phyloP scores from a whole-genome alignment of 1,140 invertebrate genomes.

The Drosophila murphyi region DNA sequence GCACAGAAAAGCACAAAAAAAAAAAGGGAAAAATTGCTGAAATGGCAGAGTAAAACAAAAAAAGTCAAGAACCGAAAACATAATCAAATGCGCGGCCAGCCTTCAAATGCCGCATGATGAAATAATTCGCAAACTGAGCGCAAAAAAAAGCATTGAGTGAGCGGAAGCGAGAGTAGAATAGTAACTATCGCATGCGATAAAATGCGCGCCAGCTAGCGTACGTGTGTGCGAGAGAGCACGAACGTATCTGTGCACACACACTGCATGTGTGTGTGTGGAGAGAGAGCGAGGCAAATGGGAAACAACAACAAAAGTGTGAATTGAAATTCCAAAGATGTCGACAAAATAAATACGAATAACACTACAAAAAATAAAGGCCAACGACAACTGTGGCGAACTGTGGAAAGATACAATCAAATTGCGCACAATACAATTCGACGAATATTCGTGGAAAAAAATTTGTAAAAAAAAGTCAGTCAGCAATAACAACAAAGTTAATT shows the following conservation, averaged over 20 bases:
- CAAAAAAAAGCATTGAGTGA: conserved; percentile 26
- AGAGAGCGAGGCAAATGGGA: conserved; percentile 40
- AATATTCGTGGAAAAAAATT: conserved; percentile 55
- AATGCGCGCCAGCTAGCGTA: conserved; percentile 17
- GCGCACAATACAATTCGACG: conserved; percentile 77
- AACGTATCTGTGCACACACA: conserved; percentile 67
- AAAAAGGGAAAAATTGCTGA: conserved; percentile 38
- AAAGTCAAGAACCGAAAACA: neutral
- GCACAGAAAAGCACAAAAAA: conserved; percentile 1
- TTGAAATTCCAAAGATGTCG: conserved; percentile 83
- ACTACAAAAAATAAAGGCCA: conserved; percentile 30
- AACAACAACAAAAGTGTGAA: conserved; percentile 83
- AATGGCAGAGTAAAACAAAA: conserved; percentile 23
- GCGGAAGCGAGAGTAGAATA: neutral
- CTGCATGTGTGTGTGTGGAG: conserved; percentile 1
- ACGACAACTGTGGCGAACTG: conserved; percentile 43
- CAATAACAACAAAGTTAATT: conserved; percentile 29
- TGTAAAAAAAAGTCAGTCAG: neutral
- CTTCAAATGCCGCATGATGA: conserved; percentile 51
- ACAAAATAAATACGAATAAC: conserved; percentile 74
- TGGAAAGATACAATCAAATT: conserved; percentile 79
- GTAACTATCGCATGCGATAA: conserved; percentile 69
- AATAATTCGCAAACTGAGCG: conserved; percentile 19
- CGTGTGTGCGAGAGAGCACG: conserved; percentile 56
- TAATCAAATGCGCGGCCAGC: conserved; percentile 57